Evolutionary conservation across 2,888 invertebrate species (phyloP).

Genomic region (Sialis lutaria): DNA sequence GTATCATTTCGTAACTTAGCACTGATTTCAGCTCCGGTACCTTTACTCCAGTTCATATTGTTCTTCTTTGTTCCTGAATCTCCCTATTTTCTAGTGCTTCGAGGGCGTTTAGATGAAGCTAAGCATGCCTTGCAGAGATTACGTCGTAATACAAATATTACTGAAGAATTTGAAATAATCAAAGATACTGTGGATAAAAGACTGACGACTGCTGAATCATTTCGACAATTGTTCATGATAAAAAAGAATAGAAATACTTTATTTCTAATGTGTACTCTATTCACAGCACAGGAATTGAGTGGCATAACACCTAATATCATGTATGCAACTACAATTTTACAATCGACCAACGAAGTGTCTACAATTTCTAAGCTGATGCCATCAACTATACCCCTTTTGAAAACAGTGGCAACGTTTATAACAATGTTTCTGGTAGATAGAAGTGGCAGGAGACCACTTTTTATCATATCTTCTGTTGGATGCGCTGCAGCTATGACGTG

Average conservation of each 20-base stretch:
- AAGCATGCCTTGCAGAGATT: background rate
- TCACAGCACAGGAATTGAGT: constrained; percentile 4
- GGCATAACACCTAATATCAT: constrained; percentile 6
- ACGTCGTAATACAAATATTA: constrained; percentile 1
- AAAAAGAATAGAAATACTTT: background rate
- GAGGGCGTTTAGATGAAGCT: background rate
- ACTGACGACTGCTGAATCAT: background rate
- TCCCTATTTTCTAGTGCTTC: constrained; percentile 2
- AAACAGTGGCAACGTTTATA: constrained; percentile 3
- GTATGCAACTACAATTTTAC: constrained; percentile 4
- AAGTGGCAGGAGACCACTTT: constrained; percentile 3
- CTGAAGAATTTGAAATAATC: constrained; percentile 2
- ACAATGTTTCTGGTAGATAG: constrained; percentile 4
- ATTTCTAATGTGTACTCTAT: constrained; percentile 1
- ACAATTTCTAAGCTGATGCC: background rate
- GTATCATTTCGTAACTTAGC: constrained; percentile 2
- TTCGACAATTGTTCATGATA: constrained; percentile 1
- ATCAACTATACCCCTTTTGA: background rate
- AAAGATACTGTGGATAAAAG: constrained; percentile 1
- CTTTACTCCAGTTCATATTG: background rate
- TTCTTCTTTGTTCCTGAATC: constrained; percentile 5
- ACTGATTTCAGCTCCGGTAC: constrained; percentile 1
- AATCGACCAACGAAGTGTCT: background rate
- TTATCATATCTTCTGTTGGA: constrained; percentile 1
- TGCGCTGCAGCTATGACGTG: constrained; percentile 2